Evolutionary conservation across 2,797 vertebrate genomes (phyloP), one percentile per base, ranked within the genome.

Genomic region (Eutrigla gurnardus): DNA sequence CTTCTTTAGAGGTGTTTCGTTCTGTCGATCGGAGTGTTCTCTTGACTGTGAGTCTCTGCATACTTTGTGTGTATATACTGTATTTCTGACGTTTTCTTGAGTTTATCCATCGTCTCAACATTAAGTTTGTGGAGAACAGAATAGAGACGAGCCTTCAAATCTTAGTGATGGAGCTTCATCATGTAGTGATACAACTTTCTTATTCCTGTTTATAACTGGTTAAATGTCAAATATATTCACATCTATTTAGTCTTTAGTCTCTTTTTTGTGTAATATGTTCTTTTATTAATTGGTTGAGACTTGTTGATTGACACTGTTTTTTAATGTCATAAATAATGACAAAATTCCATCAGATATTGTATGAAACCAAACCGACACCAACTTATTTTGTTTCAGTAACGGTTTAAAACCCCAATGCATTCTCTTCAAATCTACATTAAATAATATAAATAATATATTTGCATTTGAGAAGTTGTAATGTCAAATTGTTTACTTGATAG

Each of bases 1-100:
- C 12, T 67, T 39, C 10, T 60, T 65, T 33, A 35, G 47, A 73
- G 60, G 52, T 42, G 1, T 49, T 12, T 17, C 45, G 13, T 65
- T 59, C 4, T 43, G 25, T 25, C 25, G 57, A 6, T 54, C 25
- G 3, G 10, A 32, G 25, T 42, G 5, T 73, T 69, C 1, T 71
- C 32, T 46, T 39, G 3, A 39, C 33, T 18, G 5, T 18, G 37
- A 8, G n/a, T 59, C 11, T 42, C 7, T 42, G 43, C 14, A 7
- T 8, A 17, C 49, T 40, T 35, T 12, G 12, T 37, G 17, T 45
- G 14, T 50, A 3, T 32, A 36, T 25, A 33, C 7, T 36, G 14
- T n/a, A n/a, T 7, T 47, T 7, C 6, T 47, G 2, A 25, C 2
- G 25, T 47, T 47, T 17, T 49, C 45, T 46, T 17, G 5, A 7